Base-by-base conservation (phyloP, 2,888 invertebrate genomes). In the Oscheius sp. region DNA sequence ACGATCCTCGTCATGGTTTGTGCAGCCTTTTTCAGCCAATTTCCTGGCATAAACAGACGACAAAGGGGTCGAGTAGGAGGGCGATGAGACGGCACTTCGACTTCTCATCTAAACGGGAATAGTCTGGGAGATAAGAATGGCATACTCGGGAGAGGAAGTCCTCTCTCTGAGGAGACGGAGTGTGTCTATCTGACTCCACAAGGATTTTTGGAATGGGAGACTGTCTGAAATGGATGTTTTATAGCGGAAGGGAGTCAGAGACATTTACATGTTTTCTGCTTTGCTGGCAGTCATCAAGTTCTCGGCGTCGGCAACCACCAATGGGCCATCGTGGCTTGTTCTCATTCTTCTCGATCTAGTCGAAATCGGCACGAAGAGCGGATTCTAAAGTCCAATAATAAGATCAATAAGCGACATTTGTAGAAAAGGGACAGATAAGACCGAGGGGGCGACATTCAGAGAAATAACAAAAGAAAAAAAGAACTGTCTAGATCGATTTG, bases 11-110 rank as follows among this genome's bases (percentile, higher is more conserved):
- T 41, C 69, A 25, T 73, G 73, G 6, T 56, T 27, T 18, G 69
- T 52, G 27, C 73, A 73, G 18, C 73, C 73, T 49, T 73, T 73
- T 25, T 73, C 68, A 29, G 61, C 59, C 21, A 73, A 55, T 43
- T 66, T 72, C 41, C 27, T 64, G 16, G 66, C 55, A 35, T 66
- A 72, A 25, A 66, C 35, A 27, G 64, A 52, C 21, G 59, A 35
- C 25, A 70, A 29, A 46, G 70, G 70, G 6, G 18, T 12, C 21
- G 59, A 59, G n/a, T n/a, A 52, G 12, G 69, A 27, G 5, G 69
- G 69, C 18, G 70, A 70, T 13, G 59, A 23, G n/a, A 70, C 43
- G 1, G 59, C 46, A n/a, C 46, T 49, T 12, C 70, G 70, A 25
- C 70, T 70, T 27, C 70, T 46, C 70, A 70, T 35, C 70, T 70